A percentile compares a stretch with the other conserved stretches of the same genome.
Conservation (phyloP, 2,113 vertebrate species). For the Alectura lathami region DNA sequence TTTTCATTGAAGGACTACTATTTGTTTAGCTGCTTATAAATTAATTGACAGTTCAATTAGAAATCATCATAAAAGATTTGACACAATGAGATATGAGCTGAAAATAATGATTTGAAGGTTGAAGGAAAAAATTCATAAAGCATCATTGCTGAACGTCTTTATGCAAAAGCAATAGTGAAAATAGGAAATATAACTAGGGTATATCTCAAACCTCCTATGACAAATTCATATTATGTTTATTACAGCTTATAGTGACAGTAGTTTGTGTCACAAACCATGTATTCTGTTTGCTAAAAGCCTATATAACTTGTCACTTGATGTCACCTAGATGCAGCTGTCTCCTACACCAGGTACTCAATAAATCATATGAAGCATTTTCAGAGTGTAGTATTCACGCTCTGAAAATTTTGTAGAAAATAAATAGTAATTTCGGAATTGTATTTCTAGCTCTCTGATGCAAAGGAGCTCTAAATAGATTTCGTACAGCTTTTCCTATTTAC, state of each 20-base stretch:
- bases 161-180: not conserved
- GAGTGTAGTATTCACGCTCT: not conserved
- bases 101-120: not conserved
- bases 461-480: not conserved
- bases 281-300: not conserved
- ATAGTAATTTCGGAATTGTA: slow-evolving; percentile 23
- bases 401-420: slow-evolving; percentile 15
- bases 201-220: not conserved
- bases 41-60: not conserved
- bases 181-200: not conserved
- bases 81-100: not conserved
- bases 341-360: not conserved
- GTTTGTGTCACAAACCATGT: not conserved
- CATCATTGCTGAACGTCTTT: not conserved
- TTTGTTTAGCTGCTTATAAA: not conserved
- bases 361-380: not conserved
- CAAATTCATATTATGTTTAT: not conserved
- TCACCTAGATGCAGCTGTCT: not conserved
- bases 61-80: not conserved
- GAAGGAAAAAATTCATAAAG: not conserved
- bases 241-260: not conserved
- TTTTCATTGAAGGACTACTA: not conserved
- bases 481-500: not conserved
- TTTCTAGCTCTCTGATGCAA: slow-evolving; percentile 10
- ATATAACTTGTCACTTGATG: not conserved